These are phyloP conservation scores for Cairina moschata DNA, from an alignment of 2,113 vertebrate species.

Conservation along the genomic window DNA sequence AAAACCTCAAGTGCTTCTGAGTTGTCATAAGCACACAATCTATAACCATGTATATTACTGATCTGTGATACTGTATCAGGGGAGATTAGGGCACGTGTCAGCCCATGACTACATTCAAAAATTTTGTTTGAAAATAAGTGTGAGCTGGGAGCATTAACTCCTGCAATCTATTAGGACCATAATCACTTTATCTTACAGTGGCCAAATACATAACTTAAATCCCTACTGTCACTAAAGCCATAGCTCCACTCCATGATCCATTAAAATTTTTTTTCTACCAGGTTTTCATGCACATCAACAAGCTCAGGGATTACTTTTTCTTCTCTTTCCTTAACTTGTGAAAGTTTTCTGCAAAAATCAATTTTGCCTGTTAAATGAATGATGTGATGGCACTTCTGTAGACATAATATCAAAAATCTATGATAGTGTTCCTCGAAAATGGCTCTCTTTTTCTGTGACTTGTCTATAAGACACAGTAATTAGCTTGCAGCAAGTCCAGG, in stretches of 20 bases:
- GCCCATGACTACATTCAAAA: not conserved
- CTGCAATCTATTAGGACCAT: not conserved
- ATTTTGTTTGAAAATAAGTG: not conserved
- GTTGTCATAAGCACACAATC: not conserved
- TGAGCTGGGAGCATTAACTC: not conserved
- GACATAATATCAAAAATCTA: not conserved
- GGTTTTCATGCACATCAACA: not conserved
- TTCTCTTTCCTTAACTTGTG: not conserved
- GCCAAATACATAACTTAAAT: not conserved
- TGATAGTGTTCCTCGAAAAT: not conserved
- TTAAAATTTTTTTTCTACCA: conserved; percentile 22
- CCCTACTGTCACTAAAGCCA: not conserved
- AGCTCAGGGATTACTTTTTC: not conserved
- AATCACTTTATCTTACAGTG: not conserved
- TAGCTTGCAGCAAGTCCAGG: not conserved
- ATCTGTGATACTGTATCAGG: not conserved
- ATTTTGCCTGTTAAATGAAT: conserved; percentile 2
- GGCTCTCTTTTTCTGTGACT: not conserved
- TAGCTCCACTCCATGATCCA: not conserved
- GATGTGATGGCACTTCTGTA: not conserved
- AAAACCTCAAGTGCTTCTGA: not conserved
- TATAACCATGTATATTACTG: not conserved
- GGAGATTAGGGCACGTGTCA: not conserved
- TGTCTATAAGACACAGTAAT: not conserved
- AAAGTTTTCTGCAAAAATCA: conserved; percentile 34